These are phyloP conservation scores for Rachycentron canadum DNA, from an alignment of 2,797 vertebrate genomes.

Conservation along the genomic window DNA sequence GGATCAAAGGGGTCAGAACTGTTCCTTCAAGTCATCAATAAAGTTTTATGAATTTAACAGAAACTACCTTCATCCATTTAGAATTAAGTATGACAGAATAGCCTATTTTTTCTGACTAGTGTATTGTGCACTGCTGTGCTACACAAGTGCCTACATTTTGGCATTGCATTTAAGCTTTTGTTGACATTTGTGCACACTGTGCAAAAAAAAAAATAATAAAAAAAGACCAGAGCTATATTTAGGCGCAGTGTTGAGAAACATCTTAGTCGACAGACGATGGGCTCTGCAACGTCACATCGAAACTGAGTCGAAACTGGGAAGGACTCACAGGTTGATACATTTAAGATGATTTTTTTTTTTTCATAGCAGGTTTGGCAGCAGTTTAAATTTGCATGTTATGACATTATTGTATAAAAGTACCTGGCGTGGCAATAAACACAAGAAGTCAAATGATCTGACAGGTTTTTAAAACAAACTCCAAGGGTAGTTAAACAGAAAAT, in stretches of 20 bases:
- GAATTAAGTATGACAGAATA: background rate
- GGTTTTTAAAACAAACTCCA: background rate
- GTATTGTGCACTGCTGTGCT: background rate
- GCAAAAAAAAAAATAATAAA: background rate
- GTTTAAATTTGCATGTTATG: too few species aligned
- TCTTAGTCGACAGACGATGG: background rate
- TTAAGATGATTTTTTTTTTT: background rate
- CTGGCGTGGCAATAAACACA: too few species aligned
- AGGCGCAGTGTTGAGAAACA: background rate
- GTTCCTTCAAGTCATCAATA: conserved; percentile 17
- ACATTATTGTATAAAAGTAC: too few species aligned
- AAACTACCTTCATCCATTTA: background rate
- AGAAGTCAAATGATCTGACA: background rate
- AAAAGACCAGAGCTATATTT: conserved; percentile 14
- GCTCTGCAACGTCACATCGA: background rate
- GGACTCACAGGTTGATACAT: too few species aligned
- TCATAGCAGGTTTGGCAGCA: background rate
- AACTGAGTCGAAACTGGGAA: background rate
- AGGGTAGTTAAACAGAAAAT: background rate
- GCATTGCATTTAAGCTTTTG: background rate
- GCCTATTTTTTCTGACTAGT: background rate
- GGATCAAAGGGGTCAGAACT: conserved; percentile 12
- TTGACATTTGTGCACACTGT: conserved; percentile 4
- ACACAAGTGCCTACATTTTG: background rate
- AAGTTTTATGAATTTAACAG: background rate